Conservation (phyloP, 2,113 vertebrate species). For the Alaudala cheleensis region DNA sequence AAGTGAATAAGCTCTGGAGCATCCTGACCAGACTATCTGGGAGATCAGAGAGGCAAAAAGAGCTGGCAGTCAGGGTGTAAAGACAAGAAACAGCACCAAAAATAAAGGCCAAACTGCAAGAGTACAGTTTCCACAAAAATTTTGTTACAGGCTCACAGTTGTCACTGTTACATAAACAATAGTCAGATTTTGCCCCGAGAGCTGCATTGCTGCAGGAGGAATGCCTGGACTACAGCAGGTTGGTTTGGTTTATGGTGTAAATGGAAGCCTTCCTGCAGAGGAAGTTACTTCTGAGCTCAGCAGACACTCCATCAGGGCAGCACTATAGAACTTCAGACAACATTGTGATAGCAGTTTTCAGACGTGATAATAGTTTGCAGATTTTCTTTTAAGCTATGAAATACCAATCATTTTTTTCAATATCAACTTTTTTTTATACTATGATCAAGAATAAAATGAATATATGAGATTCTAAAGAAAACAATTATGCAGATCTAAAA, state of each 20-base stretch:
- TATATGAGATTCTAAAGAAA: not conserved
- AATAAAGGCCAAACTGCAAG: not conserved
- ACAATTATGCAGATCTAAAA: not conserved
- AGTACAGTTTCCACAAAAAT: not conserved
- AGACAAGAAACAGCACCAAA: accelerated
- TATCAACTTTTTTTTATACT: not conserved
- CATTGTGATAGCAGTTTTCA: not conserved
- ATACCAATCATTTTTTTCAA: not conserved
- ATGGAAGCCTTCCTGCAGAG: not conserved
- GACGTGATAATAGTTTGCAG: not conserved
- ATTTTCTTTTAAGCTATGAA: not conserved
- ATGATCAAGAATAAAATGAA: not conserved
- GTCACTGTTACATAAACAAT: not conserved
- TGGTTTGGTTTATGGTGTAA: not conserved
- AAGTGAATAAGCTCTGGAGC: not conserved
- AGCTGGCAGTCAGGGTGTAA: accelerated
- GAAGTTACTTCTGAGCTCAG: not conserved
- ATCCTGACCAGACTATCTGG: not conserved
- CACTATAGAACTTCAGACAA: not conserved
- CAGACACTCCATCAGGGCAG: not conserved
- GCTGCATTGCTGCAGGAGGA: accelerated
- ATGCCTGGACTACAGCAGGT: not conserved
- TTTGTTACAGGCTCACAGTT: accelerated
- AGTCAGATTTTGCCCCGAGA: not conserved
- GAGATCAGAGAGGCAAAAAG: not conserved